Evolutionary conservation across 2,888 invertebrate species (phyloP).

Genomic region (Heteromyza rotundicornis): DNA sequence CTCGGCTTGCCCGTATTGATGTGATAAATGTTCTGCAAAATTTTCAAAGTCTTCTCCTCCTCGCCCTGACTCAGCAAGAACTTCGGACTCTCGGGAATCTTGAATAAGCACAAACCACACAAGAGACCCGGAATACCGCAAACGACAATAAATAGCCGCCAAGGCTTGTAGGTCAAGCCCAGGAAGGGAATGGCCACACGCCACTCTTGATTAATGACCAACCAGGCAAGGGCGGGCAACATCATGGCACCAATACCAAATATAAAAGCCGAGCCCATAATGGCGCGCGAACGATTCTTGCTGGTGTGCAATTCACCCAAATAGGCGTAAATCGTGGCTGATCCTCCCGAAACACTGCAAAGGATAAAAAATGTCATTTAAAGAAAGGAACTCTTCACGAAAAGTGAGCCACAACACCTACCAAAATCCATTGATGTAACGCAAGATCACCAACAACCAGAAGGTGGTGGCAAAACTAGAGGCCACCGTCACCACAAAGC

Average conservation of each 20-base stretch:
- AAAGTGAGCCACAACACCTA: constrained; percentile 54
- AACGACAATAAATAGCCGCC: constrained; percentile 54
- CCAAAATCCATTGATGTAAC: constrained; percentile 66
- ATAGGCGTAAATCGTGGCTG: constrained; percentile 65
- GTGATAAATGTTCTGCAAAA: constrained; percentile 43
- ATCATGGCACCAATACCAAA: constrained; percentile 37
- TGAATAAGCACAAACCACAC: constrained; percentile 42
- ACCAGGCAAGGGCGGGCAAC: constrained; percentile 51
- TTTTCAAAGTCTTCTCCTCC: constrained; percentile 44
- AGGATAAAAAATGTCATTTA: constrained; percentile 57
- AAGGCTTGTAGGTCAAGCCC: constrained; percentile 50
- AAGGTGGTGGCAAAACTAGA: constrained; percentile 64
- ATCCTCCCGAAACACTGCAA: constrained; percentile 58
- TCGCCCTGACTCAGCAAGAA: constrained; percentile 47
- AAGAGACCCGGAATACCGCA: constrained; percentile 52
- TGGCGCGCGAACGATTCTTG: constrained; percentile 61
- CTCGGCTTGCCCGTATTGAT: constrained; percentile 35
- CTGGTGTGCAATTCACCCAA: constrained; percentile 65
- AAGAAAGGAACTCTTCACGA: too few relatives aligned
- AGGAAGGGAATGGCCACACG: constrained; percentile 41
- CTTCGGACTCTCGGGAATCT: constrained; percentile 58
- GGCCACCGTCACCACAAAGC: constrained; percentile 62
- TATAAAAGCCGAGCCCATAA: constrained; percentile 54
- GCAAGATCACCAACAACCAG: constrained; percentile 63
- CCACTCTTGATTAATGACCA: constrained; percentile 54